Evolutionary conservation across 2,797 vertebrate species (phyloP).

Genomic region (Parotocinclus haroldoi): DNA sequence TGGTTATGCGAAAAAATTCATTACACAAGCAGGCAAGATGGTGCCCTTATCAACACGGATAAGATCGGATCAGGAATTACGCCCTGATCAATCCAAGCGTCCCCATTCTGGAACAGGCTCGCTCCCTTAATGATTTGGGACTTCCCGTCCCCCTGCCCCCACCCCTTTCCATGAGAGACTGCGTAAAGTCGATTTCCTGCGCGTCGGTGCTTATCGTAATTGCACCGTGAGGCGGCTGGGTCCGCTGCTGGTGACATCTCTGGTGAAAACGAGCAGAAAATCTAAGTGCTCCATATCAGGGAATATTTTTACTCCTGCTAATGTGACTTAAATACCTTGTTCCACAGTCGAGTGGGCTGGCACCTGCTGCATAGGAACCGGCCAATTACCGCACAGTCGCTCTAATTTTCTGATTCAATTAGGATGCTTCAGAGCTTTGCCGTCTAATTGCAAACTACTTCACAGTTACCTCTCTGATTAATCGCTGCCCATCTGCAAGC

Average conservation of each 20-base stretch:
- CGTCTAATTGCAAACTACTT: conserved; percentile 99
- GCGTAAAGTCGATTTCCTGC: conserved; percentile 52
- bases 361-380: conserved; percentile 98
- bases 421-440: conserved; percentile 99
- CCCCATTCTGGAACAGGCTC: conserved; percentile 22
- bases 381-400: conserved; percentile 97
- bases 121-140: conserved; percentile 47
- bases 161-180: conserved; percentile 38
- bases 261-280: conserved; percentile 95
- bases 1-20: not conserved
- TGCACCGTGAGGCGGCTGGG: conserved; percentile 46
- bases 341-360: conserved; percentile 99
- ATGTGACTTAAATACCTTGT: conserved; percentile 99
- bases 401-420: conserved; percentile 99
- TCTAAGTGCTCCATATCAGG: conserved; percentile 96
- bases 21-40: conserved; percentile 7
- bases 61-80: conserved; percentile 28
- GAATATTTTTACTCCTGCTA: conserved; percentile 96
- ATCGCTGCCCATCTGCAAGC: conserved; percentile 98
- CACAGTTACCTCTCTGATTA: conserved; percentile 99
- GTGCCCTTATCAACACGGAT: not conserved
- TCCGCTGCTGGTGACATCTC: conserved; percentile 76
- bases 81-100: conserved; percentile 24
- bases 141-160: conserved; percentile 35
- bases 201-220: conserved; percentile 46